Conservation (phyloP, 2,888 invertebrate genomes). For the Trilocha varians region DNA sequence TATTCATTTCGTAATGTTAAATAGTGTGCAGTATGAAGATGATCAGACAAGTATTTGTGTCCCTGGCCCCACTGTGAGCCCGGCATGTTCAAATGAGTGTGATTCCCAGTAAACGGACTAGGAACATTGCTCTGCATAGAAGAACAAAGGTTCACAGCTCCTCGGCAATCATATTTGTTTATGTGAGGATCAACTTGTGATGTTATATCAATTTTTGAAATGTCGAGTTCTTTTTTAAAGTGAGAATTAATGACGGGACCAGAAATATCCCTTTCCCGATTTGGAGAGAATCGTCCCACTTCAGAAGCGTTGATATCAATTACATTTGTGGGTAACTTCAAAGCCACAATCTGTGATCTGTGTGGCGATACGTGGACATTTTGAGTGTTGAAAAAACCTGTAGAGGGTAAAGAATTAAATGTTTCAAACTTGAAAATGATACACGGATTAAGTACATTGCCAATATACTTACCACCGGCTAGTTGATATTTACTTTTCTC, state of each 20-base stretch:
- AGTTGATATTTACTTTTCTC: slow-evolving; percentile 7
- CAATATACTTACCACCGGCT: slow-evolving; percentile 11
- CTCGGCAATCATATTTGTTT: slow-evolving; percentile 79
- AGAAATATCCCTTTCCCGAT: slow-evolving; percentile 76
- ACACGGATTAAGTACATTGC: neutral
- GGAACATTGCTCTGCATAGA: slow-evolving; percentile 86
- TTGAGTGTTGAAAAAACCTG: slow-evolving; percentile 37
- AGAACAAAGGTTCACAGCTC: slow-evolving; percentile 77
- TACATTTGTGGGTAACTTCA: slow-evolving; percentile 76
- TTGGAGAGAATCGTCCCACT: slow-evolving; percentile 77
- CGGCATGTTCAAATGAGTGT: slow-evolving; percentile 83
- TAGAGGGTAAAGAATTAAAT: slow-evolving; percentile 12
- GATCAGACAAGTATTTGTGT: slow-evolving; percentile 79
- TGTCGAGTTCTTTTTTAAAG: slow-evolving; percentile 33
- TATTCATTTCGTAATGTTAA: slow-evolving; percentile 69
- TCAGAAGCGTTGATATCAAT: slow-evolving; percentile 77
- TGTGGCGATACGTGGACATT: slow-evolving; percentile 61
- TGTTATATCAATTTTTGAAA: slow-evolving; percentile 43
- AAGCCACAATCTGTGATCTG: slow-evolving; percentile 61
- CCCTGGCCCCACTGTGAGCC: slow-evolving; percentile 81
- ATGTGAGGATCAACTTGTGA: slow-evolving; percentile 71
- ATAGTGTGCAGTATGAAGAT: slow-evolving; percentile 78
- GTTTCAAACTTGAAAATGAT: neutral
- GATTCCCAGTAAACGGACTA: slow-evolving; percentile 75
- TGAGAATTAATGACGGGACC: slow-evolving; percentile 73